Evolutionary conservation across 2,888 invertebrate species (phyloP), one percentile per base, ranked within the genome.

Genomic region (Hypolimnas misippus): DNA sequence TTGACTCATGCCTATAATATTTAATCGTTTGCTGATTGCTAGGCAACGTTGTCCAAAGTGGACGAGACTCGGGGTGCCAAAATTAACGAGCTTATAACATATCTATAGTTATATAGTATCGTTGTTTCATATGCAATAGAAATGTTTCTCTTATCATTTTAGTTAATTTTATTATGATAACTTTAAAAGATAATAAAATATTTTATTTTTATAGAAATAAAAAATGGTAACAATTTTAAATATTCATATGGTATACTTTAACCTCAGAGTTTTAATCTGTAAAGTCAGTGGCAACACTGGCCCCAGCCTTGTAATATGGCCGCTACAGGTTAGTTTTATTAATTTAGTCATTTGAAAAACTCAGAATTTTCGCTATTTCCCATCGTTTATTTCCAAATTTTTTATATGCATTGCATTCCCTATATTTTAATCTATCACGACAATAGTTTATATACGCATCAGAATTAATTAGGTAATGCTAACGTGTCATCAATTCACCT

Each of bases 311-410:
- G 89, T 93, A 94, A 94, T 93, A 95, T 95, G 95, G 94, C 95
- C 93, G 93, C 94, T 91, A 89, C 94, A 94, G 95, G 95, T 95
- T 94, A 93, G 94, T 94, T 86, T 83, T 80, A 79, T 78, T 79
- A 84, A 87, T 89, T 91, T 91, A 89, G 86, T 93, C 92, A 93
- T 87, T 86, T 91, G 88, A 86, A 91, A 85, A 73, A 74, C 76
- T 71, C 69, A 77, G 69, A 70, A 60, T 67, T 74, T 66, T 71
- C 71, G 56, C 65, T 70, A 71, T 62, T 68, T 67, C 59, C 66
- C 67, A 69, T 62, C 63, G 44, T 64, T 56, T 60, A 57, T 63
- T 65, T 66, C 54, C 54, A 54, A 53, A 66, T 55, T 17, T 70
- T 65, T 51, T 63, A 54, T 56, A 54, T 63, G 57, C 42, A 66